Percentiles rank a stretch among this genome's conserved stretches.
These are phyloP conservation scores for Trissolcus japonicus DNA, from an alignment of 2,888 invertebrate genomes.

Conservation along the genomic window DNA sequence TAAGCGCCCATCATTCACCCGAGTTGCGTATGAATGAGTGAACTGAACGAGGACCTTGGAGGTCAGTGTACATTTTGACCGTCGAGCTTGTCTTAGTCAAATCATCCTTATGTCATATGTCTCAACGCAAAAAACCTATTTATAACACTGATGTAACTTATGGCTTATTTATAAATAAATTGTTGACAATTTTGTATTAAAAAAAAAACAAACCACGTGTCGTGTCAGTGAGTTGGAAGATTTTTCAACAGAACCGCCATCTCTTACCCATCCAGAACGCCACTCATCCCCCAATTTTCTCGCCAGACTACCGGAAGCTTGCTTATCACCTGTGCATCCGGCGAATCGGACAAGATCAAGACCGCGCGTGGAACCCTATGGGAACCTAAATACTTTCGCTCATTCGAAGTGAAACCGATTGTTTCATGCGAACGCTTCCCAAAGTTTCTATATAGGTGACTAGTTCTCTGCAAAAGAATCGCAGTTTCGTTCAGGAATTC, in stretches of 20 bases:
- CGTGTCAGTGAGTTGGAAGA: slow-evolving; percentile 1
- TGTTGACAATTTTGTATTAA: slow-evolving; percentile 60
- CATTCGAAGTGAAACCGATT: slow-evolving; percentile 72
- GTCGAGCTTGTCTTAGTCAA: slow-evolving; percentile 66
- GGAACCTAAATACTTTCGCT: slow-evolving; percentile 70
- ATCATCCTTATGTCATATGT: slow-evolving; percentile 64
- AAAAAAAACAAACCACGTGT: slow-evolving; percentile 15
- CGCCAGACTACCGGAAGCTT: slow-evolving; percentile 59
- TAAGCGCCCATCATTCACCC: slow-evolving; percentile 55
- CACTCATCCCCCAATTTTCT: slow-evolving; percentile 26
- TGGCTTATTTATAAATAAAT: slow-evolving; percentile 71
- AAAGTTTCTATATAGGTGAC: slow-evolving; percentile 69
- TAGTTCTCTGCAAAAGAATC: slow-evolving; percentile 59
- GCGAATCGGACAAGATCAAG: slow-evolving; percentile 64
- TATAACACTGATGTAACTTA: slow-evolving; percentile 71
- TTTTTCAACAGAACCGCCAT: slow-evolving; percentile 12
- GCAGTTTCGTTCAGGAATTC: slow-evolving; percentile 66
- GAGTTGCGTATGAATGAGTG: slow-evolving; percentile 36
- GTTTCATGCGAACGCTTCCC: slow-evolving; percentile 70
- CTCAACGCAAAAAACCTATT: slow-evolving; percentile 66
- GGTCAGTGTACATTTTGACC: slow-evolving; percentile 50
- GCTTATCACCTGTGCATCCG: slow-evolving; percentile 70
- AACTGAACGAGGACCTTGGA: slow-evolving; percentile 43
- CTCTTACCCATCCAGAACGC: slow-evolving; percentile 52
- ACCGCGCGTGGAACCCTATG: slow-evolving; percentile 32